Base-by-base conservation (phyloP, 2,888 invertebrate genomes). In the Pseudoips prasinana region DNA sequence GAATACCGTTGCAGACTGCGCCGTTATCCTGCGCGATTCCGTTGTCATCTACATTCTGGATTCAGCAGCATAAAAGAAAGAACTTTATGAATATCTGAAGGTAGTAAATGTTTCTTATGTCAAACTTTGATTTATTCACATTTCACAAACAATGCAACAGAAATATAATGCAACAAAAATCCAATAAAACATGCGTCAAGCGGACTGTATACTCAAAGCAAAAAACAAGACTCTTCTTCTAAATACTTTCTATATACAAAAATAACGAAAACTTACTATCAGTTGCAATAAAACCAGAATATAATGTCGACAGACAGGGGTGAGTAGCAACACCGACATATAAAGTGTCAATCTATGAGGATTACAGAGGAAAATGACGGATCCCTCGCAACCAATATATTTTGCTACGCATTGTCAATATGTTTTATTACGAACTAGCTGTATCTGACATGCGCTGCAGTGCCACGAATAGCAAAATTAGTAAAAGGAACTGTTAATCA, bases 1-100 rank as follows among this genome's bases (percentile, higher is more conserved):
- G 58, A 39, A 74, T 77, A 6, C 79, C 83, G 30, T 81, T 86
- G 39, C 58, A 64, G 8, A 54, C 5, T 53, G 29, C 17, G 41
- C n/a, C 20, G 5, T 14, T 14, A 14, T 20, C 20, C 7, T 20
- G 20, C 14, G 14, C 14, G 2, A 3, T 2, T 14, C 46, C 59
- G 28, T 48, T 40, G 1, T 61, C 63, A 6, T 48, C 46, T 55
- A 65, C 61, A 10, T 39, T 51, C 71, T 73, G 64, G 25, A 49
- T 64, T 52, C 61, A 46, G 67, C 58, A 58, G 59, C 58, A 51
- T 60, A 51, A 62, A 70, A 18, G 45, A 25, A 51, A 68, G 32
- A 57, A 14, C 51, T 50, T 35, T 31, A 31, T 33, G 18, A 33
- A 24, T 45, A 10, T 25, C 2, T 14, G n/a, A n/a, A 14, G 14